Evolutionary conservation across 2,113 vertebrate species (phyloP), one percentile per base, ranked within the genome.

Genomic region (Anas platyrhynchos): DNA sequence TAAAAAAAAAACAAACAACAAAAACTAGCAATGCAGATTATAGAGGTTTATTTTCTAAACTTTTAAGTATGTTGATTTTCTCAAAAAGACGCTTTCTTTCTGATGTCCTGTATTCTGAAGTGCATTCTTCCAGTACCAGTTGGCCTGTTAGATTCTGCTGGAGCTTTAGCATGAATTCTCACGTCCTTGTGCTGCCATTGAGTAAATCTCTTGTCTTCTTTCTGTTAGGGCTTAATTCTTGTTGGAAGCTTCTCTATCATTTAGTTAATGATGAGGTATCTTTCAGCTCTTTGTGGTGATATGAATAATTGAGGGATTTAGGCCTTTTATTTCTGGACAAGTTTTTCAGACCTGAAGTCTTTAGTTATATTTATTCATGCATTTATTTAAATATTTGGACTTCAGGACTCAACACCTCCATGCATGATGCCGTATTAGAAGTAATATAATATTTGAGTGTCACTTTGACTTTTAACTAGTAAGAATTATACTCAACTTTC

Each of bases 401-500:
- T 83, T 44, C 22, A 41, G 36, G 44, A n/a, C 59, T 66, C 23
- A 44, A 31, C 8, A 15, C 17, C 80, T 80, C 20, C 6, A 17
- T 61, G 11, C 34, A 3, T 65, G 73, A 43, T 25, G 13, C 38
- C 11, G 4, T 29, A 52, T 88, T 34, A 76, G 44, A 61, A 73
- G 29, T 48, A 89, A 34, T 26, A 21, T 11, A 29, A 48, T 1
- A 18, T 65, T 52, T 38, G 3, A 46, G 4, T 34, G 25, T 46
- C 18, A 2, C 38, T 82, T 69, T 54, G 69, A 61, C 38, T 89
- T 88, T 9, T 20, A 27, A 29, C 25, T 81, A 86, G 8, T 62
- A 66, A 85, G 54, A 89, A 62, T 85, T 88, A 25, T 5, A 4
- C 16, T 76, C 0, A 0, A 0, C 0, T 55, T 11, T 56, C 78